Conservation (phyloP, 2,113 vertebrate genomes). For the Muscicapa adusta region DNA sequence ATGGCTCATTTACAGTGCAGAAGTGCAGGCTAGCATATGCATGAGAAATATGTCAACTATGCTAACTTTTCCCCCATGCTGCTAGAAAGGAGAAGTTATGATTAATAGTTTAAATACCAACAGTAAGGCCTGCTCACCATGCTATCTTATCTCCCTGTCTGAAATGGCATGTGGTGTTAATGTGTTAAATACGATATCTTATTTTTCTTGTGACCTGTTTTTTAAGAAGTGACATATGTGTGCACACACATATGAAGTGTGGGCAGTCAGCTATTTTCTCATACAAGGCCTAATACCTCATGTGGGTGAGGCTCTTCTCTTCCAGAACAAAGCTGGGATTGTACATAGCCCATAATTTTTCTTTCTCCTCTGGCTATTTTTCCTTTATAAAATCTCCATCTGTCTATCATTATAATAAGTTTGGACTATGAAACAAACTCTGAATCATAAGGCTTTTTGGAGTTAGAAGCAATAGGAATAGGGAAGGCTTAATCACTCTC, state of each 20-base stretch:
- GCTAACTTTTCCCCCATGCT: neutral
- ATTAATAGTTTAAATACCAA: conserved; percentile 48
- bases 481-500: neutral
- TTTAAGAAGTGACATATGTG: neutral
- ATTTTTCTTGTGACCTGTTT: conserved; percentile 6
- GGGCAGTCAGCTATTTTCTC: neutral
- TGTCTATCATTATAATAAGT: neutral
- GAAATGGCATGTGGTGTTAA: conserved; percentile 46
- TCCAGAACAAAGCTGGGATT: neutral
- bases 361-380: neutral
- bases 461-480: neutral
- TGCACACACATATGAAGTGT: neutral
- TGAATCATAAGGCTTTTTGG: neutral
- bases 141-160: conserved; percentile 45
- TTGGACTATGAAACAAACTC: neutral
- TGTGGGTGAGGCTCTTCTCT: neutral
- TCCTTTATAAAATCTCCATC: neutral
- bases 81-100: conserved; percentile 16
- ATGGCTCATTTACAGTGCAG: neutral
- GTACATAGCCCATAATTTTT: neutral
- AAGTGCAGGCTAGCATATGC: neutral
- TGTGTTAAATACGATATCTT: conserved; percentile 43
- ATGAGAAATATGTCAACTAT: conserved; percentile 41
- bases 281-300: neutral
- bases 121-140: neutral